A percentile compares a stretch with the other conserved stretches of the same genome.
These are phyloP conservation scores for Myripristis jacobus DNA, from an alignment of 2,797 vertebrate species.

Conservation along the genomic window DNA sequence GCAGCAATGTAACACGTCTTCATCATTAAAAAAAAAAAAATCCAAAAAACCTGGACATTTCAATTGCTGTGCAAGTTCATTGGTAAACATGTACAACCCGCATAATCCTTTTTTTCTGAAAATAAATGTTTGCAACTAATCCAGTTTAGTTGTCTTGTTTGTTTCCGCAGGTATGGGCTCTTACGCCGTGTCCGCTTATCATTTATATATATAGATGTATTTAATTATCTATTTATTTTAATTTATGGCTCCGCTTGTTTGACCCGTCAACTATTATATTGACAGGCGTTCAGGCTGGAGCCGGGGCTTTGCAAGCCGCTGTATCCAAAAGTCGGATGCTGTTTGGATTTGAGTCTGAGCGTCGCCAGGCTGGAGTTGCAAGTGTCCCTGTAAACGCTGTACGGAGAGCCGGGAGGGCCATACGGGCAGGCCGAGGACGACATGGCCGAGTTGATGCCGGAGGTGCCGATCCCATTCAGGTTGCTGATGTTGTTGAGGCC, in stretches of 20 bases:
- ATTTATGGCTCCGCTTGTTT: neutral
- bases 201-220: slow-evolving; percentile 24
- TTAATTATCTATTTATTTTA: slow-evolving; percentile 13
- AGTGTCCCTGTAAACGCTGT: slow-evolving; percentile 98
- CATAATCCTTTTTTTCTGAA: slow-evolving; percentile 87
- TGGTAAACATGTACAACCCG: slow-evolving; percentile 90
- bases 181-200: slow-evolving; percentile 59
- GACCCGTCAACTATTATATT: slow-evolving; percentile 97
- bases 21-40: slow-evolving; percentile 75
- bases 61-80: slow-evolving; percentile 88
- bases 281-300: slow-evolving; percentile 95
- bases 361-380: slow-evolving; percentile 97
- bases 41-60: slow-evolving; percentile 80
- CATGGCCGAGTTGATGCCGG: slow-evolving; percentile 95
- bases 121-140: slow-evolving; percentile 89
- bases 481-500: slow-evolving; percentile 98
- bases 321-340: slow-evolving; percentile 96
- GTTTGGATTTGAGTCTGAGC: slow-evolving; percentile 98
- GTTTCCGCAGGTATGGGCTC: slow-evolving; percentile 59
- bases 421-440: slow-evolving; percentile 94
- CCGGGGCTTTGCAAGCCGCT: slow-evolving; percentile 93
- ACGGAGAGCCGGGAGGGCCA: slow-evolving; percentile 93
- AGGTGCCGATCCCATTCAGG: slow-evolving; percentile 91
- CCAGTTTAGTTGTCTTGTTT: slow-evolving; percentile 81
- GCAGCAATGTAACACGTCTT: slow-evolving; percentile 81